Percentiles rank a stretch among this genome's conserved stretches.
Evolutionary conservation across 2,113 vertebrate species (phyloP).

Genomic region (Castor canadensis): DNA sequence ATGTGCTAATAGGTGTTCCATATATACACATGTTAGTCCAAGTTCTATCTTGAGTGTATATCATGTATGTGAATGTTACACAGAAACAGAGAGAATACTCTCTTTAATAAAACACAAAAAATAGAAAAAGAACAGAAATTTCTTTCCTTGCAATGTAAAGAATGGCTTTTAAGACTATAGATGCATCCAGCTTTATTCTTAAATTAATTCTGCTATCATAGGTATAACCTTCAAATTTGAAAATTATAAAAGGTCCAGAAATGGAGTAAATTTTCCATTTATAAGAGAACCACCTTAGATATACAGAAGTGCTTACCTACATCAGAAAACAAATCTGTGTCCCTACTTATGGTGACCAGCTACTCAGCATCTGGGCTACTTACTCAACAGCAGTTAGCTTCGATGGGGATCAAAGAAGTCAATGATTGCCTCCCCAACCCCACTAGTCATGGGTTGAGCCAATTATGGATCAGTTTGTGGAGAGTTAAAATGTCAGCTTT

Average conservation of each 20-base stretch:
- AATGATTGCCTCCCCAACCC: neutral
- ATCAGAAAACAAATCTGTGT: neutral
- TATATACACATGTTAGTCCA: neutral
- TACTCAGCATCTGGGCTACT: neutral
- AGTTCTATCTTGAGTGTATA: neutral
- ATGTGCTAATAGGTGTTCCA: neutral
- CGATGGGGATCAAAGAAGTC: neutral
- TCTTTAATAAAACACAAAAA: conserved; percentile 3
- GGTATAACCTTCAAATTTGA: neutral
- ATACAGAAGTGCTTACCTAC: neutral
- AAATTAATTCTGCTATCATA: neutral
- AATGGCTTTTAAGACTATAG: neutral
- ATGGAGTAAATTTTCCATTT: neutral
- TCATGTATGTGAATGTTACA: neutral
- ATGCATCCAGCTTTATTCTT: neutral
- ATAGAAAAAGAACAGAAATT: neutral
- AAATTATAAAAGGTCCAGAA: neutral
- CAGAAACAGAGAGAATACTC: neutral
- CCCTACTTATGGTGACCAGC: neutral
- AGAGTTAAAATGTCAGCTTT: conserved; percentile 22
- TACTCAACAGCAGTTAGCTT: neutral
- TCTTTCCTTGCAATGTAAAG: conserved; percentile 2
- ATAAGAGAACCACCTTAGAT: neutral
- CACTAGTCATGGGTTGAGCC: neutral
- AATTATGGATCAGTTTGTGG: neutral